Evolutionary conservation across 2,113 vertebrate species (phyloP).

Genomic region (Calcarius ornatus): DNA sequence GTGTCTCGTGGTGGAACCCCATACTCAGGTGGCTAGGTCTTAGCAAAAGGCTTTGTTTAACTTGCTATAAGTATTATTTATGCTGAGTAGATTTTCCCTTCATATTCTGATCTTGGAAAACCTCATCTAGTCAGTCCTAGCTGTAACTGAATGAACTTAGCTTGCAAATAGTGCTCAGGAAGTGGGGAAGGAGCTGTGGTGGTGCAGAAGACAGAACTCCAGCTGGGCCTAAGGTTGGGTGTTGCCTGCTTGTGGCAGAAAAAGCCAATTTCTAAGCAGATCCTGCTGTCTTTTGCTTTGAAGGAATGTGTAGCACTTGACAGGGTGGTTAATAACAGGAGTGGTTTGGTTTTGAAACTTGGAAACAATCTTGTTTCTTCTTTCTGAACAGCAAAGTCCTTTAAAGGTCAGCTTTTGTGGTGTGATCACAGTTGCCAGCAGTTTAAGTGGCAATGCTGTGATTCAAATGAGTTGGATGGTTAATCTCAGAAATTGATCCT

Average conservation of each 20-base stretch:
- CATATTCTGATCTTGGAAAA: background rate
- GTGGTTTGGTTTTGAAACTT: background rate
- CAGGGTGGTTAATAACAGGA: background rate
- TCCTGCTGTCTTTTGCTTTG: background rate
- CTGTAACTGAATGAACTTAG: background rate
- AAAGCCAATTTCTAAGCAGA: background rate
- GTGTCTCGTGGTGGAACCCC: background rate
- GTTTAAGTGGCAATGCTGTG: background rate
- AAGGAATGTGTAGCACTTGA: background rate
- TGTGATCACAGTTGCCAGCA: background rate
- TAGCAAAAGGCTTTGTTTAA: background rate
- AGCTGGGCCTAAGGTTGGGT: fast-evolving
- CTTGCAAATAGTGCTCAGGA: background rate
- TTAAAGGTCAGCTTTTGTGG: background rate
- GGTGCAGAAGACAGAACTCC: background rate
- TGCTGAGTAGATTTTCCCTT: background rate
- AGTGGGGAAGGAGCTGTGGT: background rate
- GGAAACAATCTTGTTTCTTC: background rate
- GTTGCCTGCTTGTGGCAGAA: background rate
- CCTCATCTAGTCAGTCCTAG: background rate
- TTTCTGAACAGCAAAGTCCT: background rate
- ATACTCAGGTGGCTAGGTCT: background rate
- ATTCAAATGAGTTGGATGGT: background rate
- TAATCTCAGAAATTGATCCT: background rate
- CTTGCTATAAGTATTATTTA: background rate